Percentiles rank a stretch among this genome's conserved stretches.
These are phyloP conservation scores for Ciconia boyciana DNA, from an alignment of 2,113 vertebrate genomes.

Conservation along the genomic window DNA sequence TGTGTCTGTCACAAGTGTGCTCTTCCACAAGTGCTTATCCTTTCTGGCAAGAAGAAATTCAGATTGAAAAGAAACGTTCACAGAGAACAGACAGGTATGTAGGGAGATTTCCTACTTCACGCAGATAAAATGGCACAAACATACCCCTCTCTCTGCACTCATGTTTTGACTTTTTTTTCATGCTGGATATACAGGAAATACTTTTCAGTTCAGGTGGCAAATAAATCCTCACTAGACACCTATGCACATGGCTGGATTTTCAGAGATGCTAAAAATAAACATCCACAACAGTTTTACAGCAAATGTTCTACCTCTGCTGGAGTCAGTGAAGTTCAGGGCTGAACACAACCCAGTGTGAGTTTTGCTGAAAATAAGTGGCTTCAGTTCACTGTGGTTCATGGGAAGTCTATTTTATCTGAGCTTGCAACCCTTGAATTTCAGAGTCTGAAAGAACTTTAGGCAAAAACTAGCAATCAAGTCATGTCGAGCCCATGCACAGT, in stretches of 20 bases:
- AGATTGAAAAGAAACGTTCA: background rate
- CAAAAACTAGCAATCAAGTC: background rate
- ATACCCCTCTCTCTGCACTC: background rate
- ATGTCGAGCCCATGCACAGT: background rate
- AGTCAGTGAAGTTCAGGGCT: conserved; percentile 42
- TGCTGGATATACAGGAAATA: background rate
- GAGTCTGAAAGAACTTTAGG: background rate
- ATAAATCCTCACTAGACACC: background rate
- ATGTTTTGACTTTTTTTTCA: background rate
- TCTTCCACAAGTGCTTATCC: background rate
- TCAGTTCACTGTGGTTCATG: conserved; percentile 34
- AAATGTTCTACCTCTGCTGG: background rate
- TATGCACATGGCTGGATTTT: background rate
- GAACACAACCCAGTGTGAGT: background rate
- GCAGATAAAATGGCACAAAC: background rate
- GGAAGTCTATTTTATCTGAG: conserved; percentile 29
- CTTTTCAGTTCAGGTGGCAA: background rate
- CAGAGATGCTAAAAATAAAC: background rate
- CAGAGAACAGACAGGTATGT: background rate
- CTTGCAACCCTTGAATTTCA: background rate
- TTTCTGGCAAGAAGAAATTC: background rate
- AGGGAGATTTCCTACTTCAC: background rate
- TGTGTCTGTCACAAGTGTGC: conserved; percentile 20
- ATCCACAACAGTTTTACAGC: background rate
- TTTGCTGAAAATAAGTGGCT: conserved; percentile 26